These are phyloP conservation scores for Mirounga angustirostris DNA, from an alignment of 2,113 vertebrate genomes.

Conservation along the genomic window DNA sequence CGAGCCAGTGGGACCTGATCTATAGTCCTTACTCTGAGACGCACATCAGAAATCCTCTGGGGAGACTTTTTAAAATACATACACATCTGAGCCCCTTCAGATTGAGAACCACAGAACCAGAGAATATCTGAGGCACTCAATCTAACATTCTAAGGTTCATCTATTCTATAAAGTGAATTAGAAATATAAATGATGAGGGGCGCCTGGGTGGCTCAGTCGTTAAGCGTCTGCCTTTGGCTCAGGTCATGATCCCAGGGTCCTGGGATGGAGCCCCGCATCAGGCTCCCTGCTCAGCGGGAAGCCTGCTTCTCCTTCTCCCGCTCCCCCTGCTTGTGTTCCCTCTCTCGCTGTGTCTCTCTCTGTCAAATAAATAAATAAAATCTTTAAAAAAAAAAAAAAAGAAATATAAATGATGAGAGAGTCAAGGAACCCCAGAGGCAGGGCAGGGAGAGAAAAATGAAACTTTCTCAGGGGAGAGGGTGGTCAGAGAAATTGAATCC, in stretches of 20 bases:
- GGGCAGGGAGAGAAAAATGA: neutral
- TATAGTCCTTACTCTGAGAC: neutral
- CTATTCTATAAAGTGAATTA: slow-evolving; percentile 19
- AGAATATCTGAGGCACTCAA: neutral
- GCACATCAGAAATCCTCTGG: neutral
- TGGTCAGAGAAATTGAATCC: neutral
- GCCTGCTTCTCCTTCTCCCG: too few species aligned
- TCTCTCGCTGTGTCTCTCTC: too few species aligned
- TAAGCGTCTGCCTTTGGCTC: too few species aligned
- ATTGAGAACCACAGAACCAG: neutral
- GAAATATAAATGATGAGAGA: neutral
- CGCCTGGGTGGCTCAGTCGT: too few species aligned
- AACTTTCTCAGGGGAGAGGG: neutral
- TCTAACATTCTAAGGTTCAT: slow-evolving; percentile 35
- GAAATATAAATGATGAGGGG: neutral
- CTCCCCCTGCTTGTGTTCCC: too few species aligned
- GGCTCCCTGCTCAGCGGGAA: too few species aligned
- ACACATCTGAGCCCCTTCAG: neutral
- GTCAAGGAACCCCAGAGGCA: neutral
- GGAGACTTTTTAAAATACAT: neutral
- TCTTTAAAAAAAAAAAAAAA: too few species aligned
- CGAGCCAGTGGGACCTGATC: neutral
- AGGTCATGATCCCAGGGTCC: too few species aligned
- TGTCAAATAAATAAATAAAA: too few species aligned
- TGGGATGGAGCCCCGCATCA: too few species aligned